Conservation (phyloP, 2,888 invertebrate species). For the Coleophora flavipennella region DNA sequence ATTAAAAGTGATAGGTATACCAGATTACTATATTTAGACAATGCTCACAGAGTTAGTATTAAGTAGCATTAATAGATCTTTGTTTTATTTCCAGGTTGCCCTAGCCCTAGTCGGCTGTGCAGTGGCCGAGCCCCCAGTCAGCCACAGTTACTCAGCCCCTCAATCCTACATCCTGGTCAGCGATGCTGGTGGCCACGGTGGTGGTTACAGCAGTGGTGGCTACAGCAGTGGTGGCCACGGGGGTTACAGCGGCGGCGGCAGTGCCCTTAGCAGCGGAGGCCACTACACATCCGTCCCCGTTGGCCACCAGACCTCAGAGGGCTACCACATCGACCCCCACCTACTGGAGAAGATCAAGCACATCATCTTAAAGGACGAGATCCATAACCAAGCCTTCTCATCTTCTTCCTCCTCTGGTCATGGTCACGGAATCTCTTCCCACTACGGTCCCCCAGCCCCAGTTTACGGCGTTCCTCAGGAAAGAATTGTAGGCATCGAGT, state of each 20-base stretch:
- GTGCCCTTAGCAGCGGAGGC: constrained; percentile 74
- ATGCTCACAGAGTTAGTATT: not conserved
- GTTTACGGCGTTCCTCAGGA: constrained; percentile 78
- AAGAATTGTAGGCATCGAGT: constrained; percentile 85
- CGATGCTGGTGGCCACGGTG: constrained; percentile 76
- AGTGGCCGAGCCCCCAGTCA: constrained; percentile 83
- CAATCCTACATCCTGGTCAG: constrained; percentile 73
- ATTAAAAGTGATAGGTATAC: no score
- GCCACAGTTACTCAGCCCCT: constrained; percentile 71
- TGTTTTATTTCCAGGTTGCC: constrained; percentile 60
- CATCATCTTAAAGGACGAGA: constrained; percentile 87
- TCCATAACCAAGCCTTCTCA: constrained; percentile 66
- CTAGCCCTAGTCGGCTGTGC: constrained; percentile 83
- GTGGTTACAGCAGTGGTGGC: constrained; percentile 72
- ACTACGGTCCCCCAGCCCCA: constrained; percentile 79
- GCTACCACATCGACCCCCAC: constrained; percentile 84
- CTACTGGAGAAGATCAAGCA: constrained; percentile 87
- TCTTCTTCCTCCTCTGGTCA: constrained; percentile 62
- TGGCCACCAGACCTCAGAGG: constrained; percentile 85
- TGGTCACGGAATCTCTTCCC: constrained; percentile 73
- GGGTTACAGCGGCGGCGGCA: constrained; percentile 46
- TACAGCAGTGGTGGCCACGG: constrained; percentile 75
- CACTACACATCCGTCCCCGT: constrained; percentile 83
- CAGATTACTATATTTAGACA: not conserved
- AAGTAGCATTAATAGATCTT: not conserved